These are phyloP conservation scores for Auanema freiburgensis DNA, from an alignment of 2,888 invertebrate genomes.

Conservation along the genomic window DNA sequence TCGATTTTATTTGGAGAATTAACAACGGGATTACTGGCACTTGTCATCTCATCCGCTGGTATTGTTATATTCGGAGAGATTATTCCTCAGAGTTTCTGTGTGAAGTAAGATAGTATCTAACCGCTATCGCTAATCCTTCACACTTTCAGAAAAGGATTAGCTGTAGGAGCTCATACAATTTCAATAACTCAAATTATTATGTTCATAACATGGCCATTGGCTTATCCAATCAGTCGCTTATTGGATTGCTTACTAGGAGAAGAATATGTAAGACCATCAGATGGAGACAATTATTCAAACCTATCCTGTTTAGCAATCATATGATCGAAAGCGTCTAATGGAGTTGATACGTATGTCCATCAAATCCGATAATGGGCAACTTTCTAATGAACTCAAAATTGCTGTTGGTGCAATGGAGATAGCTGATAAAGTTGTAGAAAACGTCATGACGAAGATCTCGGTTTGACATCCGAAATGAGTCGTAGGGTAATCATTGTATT, in stretches of 20 bases:
- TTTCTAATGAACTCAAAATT: constrained; percentile 59
- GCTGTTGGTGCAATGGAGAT: constrained; percentile 84
- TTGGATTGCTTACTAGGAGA: constrained; percentile 73
- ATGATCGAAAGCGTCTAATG: constrained; percentile 91
- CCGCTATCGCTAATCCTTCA: neutral
- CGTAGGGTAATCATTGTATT: neutral
- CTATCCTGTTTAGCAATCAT: constrained; percentile 70
- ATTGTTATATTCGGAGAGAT: constrained; percentile 80
- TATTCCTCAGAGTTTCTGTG: constrained; percentile 74
- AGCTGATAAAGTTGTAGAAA: constrained; percentile 85
- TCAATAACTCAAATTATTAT: constrained; percentile 71
- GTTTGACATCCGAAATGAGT: constrained; percentile 18
- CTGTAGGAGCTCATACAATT: constrained; percentile 51
- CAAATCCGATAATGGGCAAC: constrained; percentile 33
- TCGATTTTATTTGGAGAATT: constrained; percentile 92
- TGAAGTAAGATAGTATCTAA: constrained; percentile 45
- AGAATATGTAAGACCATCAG: constrained; percentile 78
- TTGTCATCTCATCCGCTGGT: constrained; percentile 67
- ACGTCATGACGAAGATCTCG: constrained; percentile 95
- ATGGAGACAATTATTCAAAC: constrained; percentile 1
- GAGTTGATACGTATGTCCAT: constrained; percentile 76
- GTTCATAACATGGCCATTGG: constrained; percentile 81
- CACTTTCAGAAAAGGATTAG: constrained; percentile 72
- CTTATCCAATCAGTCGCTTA: constrained; percentile 72
- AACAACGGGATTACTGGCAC: constrained; percentile 67